Conservation (phyloP, 2,888 invertebrate species). For the Aleiodes leptofemur region DNA sequence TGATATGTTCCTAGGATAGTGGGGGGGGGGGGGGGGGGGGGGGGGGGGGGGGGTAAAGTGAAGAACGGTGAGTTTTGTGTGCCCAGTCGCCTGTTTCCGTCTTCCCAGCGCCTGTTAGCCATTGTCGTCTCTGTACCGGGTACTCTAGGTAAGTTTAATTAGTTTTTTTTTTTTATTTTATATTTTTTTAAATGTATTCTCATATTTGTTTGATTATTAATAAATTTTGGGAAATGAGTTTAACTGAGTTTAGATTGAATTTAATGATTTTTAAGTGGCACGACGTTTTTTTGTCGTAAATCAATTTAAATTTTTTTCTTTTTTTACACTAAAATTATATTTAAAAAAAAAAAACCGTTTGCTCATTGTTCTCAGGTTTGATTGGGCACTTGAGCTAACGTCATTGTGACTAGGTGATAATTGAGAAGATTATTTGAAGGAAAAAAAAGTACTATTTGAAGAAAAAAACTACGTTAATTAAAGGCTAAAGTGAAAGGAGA, state of each 20-base stretch:
- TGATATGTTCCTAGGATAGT: slow-evolving; percentile 30
- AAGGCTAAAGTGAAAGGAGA: slow-evolving; percentile 5
- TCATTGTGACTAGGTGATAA: slow-evolving; percentile 47
- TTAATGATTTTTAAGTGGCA: slow-evolving; percentile 1
- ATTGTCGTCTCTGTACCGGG: slow-evolving; percentile 73
- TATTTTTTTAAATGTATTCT: not conserved
- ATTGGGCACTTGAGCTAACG: slow-evolving; percentile 63
- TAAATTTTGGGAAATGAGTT: not conserved
- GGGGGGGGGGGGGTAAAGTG: too few species aligned
- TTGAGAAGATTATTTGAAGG: slow-evolving; percentile 30
- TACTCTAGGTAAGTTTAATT: slow-evolving; percentile 62
- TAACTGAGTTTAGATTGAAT: not conserved
- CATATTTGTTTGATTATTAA: not conserved
- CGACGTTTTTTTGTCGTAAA: slow-evolving; percentile 29
- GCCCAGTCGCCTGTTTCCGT: slow-evolving; percentile 70
- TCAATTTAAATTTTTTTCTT: not conserved
- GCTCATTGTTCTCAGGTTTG: slow-evolving; percentile 64
- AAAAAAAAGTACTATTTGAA: slow-evolving; percentile 31
- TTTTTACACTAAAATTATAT: not conserved
- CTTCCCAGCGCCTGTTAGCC: slow-evolving; percentile 72
- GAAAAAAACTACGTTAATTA: not conserved
- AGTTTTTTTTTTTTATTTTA: slow-evolving; percentile 30
- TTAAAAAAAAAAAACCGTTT: not conserved
- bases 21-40: too few species aligned
- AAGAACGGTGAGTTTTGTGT: slow-evolving; percentile 59